Conservation (phyloP, 1,140 invertebrate species). For the Drosophila trapezifrons region DNA sequence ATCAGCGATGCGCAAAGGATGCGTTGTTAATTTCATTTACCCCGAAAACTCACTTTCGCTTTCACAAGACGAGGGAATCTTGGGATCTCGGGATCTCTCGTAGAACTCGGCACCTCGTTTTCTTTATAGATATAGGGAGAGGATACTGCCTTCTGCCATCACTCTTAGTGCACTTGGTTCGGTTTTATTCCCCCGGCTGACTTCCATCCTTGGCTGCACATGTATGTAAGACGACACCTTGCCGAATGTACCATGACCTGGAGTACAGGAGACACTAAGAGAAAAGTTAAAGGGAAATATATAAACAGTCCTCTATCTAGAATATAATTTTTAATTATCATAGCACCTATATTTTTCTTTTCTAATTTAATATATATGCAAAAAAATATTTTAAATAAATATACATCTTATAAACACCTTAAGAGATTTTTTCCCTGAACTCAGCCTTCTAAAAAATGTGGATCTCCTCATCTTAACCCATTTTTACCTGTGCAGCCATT, state of each 20-base stretch:
- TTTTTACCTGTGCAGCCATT: background rate
- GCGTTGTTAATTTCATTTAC: constrained; percentile 78
- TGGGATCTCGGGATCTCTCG: constrained; percentile 8
- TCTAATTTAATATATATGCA: background rate
- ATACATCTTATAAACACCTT: too few relatives aligned
- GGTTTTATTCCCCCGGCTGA: constrained; percentile 2
- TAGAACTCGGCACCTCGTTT: constrained; percentile 5
- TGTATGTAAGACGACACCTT: constrained; percentile 70
- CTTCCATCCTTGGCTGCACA: constrained; percentile 42
- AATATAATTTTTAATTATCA: background rate
- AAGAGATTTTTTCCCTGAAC: too few relatives aligned
- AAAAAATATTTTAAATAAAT: background rate
- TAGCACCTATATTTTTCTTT: background rate
- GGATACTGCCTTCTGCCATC: too few relatives aligned
- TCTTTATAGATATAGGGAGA: background rate
- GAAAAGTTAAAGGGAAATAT: background rate
- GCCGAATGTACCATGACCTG: constrained; percentile 18
- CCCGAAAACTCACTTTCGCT: constrained; percentile 75
- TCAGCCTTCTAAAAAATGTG: too few relatives aligned
- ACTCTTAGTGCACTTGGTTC: constrained; percentile 10
- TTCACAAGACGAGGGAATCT: constrained; percentile 26
- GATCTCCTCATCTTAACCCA: background rate
- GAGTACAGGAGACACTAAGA: background rate
- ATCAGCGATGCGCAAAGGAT: constrained; percentile 77
- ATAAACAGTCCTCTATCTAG: background rate